These are phyloP conservation scores for Hydra vulgaris DNA, from an alignment of 30 jellyfish, hydroid and myxozoan species.

Conservation along the genomic window DNA sequence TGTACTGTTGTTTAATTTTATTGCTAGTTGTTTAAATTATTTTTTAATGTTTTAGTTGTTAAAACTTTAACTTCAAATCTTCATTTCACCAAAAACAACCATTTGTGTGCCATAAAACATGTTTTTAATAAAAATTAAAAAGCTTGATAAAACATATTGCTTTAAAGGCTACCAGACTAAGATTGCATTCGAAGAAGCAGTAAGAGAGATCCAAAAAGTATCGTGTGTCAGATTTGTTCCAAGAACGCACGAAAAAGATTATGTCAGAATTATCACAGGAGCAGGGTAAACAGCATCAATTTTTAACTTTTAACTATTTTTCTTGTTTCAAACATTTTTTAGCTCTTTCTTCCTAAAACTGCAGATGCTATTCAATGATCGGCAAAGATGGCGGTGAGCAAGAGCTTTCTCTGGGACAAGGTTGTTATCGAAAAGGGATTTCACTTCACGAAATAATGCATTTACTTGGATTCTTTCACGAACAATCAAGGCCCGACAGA, in stretches of 20 bases:
- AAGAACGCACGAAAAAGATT: constrained; percentile 23
- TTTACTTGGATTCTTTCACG: constrained; percentile 22
- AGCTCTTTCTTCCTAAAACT: background rate
- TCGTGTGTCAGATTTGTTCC: constrained; percentile 30
- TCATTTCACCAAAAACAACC: too few species aligned
- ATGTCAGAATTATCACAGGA: constrained; percentile 23
- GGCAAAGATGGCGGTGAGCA: constrained; percentile 29
- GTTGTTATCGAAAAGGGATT: constrained; percentile 23
- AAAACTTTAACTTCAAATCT: too few species aligned
- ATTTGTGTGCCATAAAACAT: background rate
- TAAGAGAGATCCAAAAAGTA: constrained; percentile 5
- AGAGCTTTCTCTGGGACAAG: constrained; percentile 24
- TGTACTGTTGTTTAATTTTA: too few species aligned
- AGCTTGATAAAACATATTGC: background rate
- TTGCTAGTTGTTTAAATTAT: too few species aligned
- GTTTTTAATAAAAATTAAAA: background rate
- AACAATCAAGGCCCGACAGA: constrained; percentile 22
- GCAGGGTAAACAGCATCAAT: constrained; percentile 2
- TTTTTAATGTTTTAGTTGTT: too few species aligned
- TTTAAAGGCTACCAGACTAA: constrained; percentile 4
- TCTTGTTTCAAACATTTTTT: background rate
- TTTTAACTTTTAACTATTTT: background rate
- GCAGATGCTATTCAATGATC: constrained; percentile 22
- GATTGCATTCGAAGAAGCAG: constrained; percentile 7
- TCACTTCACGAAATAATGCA: constrained; percentile 28